Evolutionary conservation across 2,888 invertebrate genomes (phyloP).

Genomic region (Parnassius apollo): DNA sequence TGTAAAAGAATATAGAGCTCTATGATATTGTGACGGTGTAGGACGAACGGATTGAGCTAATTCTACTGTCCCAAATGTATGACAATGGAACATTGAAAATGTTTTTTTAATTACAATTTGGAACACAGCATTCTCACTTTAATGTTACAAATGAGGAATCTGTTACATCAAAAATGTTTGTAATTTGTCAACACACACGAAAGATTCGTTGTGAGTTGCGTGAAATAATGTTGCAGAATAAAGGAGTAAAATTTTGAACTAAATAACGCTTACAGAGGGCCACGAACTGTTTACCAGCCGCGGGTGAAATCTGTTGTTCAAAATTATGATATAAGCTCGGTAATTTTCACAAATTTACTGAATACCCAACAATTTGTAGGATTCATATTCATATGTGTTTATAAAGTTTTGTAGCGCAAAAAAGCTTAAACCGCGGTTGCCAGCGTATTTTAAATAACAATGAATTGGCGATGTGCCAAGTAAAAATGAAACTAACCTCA

Average conservation of each 20-base stretch:
- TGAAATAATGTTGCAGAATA: background rate
- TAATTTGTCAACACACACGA: constrained; percentile 10
- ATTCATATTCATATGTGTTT: constrained; percentile 37
- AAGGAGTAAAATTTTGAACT: background rate
- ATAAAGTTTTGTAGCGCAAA: constrained; percentile 28
- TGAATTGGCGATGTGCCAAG: constrained; percentile 53
- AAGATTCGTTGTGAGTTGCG: background rate
- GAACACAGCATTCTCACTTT: no score
- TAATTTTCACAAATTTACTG: constrained; percentile 62
- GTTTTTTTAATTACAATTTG: no score
- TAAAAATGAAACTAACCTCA: constrained; percentile 54
- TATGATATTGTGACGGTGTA: no score
- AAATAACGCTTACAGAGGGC: constrained; percentile 34
- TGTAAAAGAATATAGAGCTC: no score
- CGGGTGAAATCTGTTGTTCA: constrained; percentile 44
- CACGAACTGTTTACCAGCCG: constrained; percentile 35
- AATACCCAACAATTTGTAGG: constrained; percentile 58
- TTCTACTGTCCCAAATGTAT: no score
- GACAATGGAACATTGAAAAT: no score
- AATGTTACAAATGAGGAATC: no score
- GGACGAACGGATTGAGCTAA: no score
- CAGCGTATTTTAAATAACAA: constrained; percentile 51
- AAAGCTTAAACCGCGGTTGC: constrained; percentile 43
- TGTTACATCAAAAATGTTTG: constrained; percentile 30
- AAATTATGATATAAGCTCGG: constrained; percentile 50